These are phyloP conservation scores for Hipparchia sbordonii DNA, from an alignment of 2,888 invertebrate genomes.

Conservation along the genomic window DNA sequence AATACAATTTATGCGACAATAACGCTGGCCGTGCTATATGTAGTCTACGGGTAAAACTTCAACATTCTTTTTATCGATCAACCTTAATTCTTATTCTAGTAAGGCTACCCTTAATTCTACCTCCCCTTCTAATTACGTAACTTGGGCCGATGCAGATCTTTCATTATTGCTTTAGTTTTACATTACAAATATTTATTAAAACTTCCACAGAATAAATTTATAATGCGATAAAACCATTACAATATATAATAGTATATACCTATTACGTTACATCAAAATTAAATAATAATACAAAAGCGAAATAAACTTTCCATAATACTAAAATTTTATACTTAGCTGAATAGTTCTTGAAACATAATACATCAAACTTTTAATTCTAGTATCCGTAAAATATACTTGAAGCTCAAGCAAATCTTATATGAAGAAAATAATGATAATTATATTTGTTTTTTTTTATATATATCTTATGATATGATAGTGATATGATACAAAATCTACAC, in stretches of 20 bases:
- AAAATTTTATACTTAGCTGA: neutral
- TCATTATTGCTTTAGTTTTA: conserved; percentile 57
- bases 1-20: conserved; percentile 74
- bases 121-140: conserved; percentile 57
- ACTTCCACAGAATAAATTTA: conserved; percentile 9
- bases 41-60: conserved; percentile 71
- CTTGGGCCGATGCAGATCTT: conserved; percentile 54
- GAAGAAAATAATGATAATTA: conserved; percentile 55
- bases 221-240: neutral
- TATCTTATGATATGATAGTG: conserved; percentile 78
- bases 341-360: conserved; percentile 21
- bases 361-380: conserved; percentile 21
- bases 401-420: conserved; percentile 51
- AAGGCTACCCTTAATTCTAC: conserved; percentile 81
- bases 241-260: neutral
- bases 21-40: conserved; percentile 73
- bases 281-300: conserved; percentile 15
- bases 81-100: conserved; percentile 75
- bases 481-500: conserved; percentile 81
- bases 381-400: conserved; percentile 27
- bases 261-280: conserved; percentile 7
- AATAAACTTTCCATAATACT: conserved; percentile 14
- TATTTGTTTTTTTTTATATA: conserved; percentile 48
- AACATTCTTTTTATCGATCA: conserved; percentile 63
- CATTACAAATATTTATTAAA: conserved; percentile 13